Conservation (phyloP, 1,140 invertebrate species). For the Caenorhabditis latens region DNA sequence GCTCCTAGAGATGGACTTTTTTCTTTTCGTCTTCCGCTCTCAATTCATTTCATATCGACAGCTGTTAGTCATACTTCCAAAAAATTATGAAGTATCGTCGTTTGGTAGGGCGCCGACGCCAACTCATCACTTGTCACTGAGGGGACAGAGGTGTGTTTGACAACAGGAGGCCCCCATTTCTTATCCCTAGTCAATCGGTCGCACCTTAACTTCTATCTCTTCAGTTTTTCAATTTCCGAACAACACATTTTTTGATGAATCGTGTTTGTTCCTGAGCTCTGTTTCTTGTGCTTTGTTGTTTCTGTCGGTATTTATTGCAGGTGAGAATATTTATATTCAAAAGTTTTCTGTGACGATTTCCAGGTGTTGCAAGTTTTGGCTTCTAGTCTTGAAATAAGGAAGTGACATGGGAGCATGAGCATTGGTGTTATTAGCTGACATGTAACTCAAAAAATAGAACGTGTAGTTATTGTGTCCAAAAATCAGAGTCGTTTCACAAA, state of each 20-base stretch:
- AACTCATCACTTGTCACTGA: constrained; percentile 29
- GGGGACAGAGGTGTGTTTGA: not conserved
- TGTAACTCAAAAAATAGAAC: too few relatives aligned
- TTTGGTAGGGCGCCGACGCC: constrained; percentile 14
- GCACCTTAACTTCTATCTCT: constrained; percentile 34
- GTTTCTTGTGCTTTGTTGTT: not conserved
- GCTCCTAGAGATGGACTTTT: not conserved
- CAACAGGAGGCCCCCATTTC: constrained; percentile 30
- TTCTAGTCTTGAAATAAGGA: too few relatives aligned
- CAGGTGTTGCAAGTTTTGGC: too few relatives aligned
- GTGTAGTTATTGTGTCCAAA: too few relatives aligned
- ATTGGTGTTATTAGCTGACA: too few relatives aligned
- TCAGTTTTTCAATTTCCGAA: not conserved
- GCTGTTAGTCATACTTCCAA: constrained; percentile 42
- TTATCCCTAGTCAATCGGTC: constrained; percentile 8
- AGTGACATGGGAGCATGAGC: too few relatives aligned
- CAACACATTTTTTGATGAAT: constrained; percentile 42
- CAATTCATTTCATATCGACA: not conserved
- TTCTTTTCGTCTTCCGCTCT: not conserved
- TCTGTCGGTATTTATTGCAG: not conserved
- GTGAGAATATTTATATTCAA: not conserved
- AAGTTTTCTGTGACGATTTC: not conserved
- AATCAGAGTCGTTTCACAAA: too few relatives aligned
- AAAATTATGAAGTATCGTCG: constrained; percentile 37
- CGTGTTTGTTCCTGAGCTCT: constrained; percentile 9